Conservation (phyloP, 2,797 vertebrate species). For the Rhynchonycteris naso region DNA sequence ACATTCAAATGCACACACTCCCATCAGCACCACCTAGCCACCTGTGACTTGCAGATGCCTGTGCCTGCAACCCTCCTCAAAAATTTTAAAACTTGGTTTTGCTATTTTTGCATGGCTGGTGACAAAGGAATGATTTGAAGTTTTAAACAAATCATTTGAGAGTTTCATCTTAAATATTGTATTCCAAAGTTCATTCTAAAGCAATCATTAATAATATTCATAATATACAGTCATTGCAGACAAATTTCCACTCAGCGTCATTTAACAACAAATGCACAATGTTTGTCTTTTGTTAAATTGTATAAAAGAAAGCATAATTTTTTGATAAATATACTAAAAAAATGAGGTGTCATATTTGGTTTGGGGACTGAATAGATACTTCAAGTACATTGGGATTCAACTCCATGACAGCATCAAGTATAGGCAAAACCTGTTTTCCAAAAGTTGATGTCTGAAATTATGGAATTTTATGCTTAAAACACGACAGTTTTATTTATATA, state of each 20-base stretch:
- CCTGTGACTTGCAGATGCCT: conserved; percentile 36
- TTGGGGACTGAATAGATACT: background rate
- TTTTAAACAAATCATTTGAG: conserved; percentile 18
- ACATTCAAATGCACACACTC: background rate
- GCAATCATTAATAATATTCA: background rate
- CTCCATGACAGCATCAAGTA: background rate
- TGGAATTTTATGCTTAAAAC: conserved; percentile 38
- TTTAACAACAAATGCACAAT: background rate
- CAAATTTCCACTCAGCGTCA: background rate
- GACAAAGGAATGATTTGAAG: conserved; percentile 31
- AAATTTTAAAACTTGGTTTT: conserved; percentile 33
- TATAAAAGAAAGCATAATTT: background rate
- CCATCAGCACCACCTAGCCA: background rate
- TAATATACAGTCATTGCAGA: background rate
- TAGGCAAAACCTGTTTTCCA: conserved; percentile 15
- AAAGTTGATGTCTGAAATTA: conserved; percentile 53
- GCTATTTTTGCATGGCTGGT: conserved; percentile 28
- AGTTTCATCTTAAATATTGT: background rate
- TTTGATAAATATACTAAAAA: conserved; percentile 6
- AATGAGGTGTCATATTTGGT: background rate
- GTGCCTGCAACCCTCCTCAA: background rate
- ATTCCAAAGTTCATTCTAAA: conserved; percentile 21
- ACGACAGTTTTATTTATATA: conserved; percentile 53
- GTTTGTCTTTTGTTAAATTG: background rate
- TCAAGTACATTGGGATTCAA: background rate